Evolutionary conservation across 1,140 invertebrate genomes (phyloP).

Genomic region (Stratiolaelaps scimitus): DNA sequence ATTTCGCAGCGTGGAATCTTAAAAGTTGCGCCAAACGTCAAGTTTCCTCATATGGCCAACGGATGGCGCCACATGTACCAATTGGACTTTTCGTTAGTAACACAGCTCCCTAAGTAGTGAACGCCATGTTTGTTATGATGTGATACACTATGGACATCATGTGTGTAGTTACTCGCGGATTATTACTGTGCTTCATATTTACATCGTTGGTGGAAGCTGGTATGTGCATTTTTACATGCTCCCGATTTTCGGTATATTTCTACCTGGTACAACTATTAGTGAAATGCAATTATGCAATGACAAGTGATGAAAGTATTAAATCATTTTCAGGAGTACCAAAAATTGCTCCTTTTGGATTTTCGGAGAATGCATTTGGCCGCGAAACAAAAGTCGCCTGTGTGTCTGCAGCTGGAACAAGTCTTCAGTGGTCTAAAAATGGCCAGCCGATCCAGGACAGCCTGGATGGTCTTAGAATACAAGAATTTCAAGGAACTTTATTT

Average conservation of each 20-base stretch:
- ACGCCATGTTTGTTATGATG: too few species aligned
- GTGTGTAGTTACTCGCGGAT: too few species aligned
- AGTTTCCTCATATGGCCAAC: slow-evolving; percentile 29
- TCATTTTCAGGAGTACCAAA: neutral
- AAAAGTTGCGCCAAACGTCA: neutral
- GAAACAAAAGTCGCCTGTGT: neutral
- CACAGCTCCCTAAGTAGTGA: too few species aligned
- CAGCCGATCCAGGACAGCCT: neutral
- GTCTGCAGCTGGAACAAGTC: neutral
- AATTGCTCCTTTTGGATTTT: neutral
- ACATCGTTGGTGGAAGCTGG: too few species aligned
- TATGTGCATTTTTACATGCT: too few species aligned
- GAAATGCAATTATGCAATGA: too few species aligned
- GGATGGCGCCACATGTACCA: slow-evolving; percentile 33
- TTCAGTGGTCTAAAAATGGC: slow-evolving; percentile 9
- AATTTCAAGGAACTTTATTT: neutral
- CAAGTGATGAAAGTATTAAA: too few species aligned
- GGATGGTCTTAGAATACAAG: neutral
- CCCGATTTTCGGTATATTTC: too few species aligned
- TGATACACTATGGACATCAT: too few species aligned
- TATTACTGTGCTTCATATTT: too few species aligned
- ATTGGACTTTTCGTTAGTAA: too few species aligned
- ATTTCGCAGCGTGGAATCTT: neutral
- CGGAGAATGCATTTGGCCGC: neutral
- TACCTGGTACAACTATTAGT: too few species aligned